Evolutionary conservation across 2,888 invertebrate genomes (phyloP).

Genomic region (Lysandra bellargus): DNA sequence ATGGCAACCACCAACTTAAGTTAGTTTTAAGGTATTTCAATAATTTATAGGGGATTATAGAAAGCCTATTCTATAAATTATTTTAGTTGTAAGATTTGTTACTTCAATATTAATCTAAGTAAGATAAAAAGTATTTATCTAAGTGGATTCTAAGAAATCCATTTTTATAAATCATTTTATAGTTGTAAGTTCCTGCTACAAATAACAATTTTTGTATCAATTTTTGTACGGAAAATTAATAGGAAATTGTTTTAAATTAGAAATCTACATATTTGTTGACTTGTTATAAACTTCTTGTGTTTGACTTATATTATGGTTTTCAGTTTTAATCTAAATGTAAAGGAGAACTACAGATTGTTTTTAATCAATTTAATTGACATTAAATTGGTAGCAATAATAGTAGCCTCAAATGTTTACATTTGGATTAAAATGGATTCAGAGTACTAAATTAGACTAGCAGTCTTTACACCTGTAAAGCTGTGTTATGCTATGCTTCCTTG

Average conservation of each 20-base stretch:
- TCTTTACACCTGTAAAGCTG: slow-evolving; percentile 55
- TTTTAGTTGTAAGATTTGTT: not conserved
- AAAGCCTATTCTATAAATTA: not conserved
- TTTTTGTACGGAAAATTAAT: not conserved
- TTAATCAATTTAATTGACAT: too few relatives aligned
- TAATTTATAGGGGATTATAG: not conserved
- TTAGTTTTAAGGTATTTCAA: not conserved
- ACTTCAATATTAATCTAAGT: not conserved
- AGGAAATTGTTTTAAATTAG: not conserved
- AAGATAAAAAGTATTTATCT: not conserved
- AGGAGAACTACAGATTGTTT: not conserved
- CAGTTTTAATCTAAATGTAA: not conserved
- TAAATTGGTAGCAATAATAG: too few relatives aligned
- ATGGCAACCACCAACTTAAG: not conserved
- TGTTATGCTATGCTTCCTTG: slow-evolving; percentile 66
- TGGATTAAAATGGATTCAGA: not conserved
- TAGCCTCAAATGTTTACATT: not conserved
- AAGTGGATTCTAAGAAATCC: slow-evolving; percentile 9
- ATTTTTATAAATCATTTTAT: not conserved
- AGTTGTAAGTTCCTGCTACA: not conserved
- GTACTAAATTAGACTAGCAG: slow-evolving; percentile 33
- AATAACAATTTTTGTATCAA: not conserved
- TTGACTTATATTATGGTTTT: not conserved
- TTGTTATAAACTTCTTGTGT: not conserved
- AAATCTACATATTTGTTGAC: not conserved